A percentile compares a stretch with the other conserved stretches of the same genome.
Evolutionary conservation across 2,113 vertebrate species (phyloP).

Genomic region (Rhegmatorhina hoffmannsi): DNA sequence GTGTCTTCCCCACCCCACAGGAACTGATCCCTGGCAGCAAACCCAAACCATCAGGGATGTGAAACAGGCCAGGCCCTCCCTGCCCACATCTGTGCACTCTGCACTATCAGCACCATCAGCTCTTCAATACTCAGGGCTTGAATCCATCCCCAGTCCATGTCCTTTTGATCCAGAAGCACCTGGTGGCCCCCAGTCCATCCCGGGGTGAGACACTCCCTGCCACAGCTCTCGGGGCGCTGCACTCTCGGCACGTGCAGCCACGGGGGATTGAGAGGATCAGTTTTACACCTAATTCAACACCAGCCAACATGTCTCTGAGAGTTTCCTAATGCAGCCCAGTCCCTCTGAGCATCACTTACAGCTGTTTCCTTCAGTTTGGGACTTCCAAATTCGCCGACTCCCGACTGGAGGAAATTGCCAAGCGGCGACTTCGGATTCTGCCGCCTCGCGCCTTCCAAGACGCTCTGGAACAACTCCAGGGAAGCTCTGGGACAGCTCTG

Average conservation of each 20-base stretch:
- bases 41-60: background rate
- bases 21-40: background rate
- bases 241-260: background rate
- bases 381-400: background rate
- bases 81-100: background rate
- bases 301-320: background rate
- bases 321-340: background rate
- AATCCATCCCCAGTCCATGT: background rate
- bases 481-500: background rate
- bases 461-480: background rate
- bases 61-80: background rate
- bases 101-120: background rate
- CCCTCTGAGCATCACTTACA: background rate
- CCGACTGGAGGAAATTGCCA: background rate
- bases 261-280: background rate
- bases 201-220: background rate
- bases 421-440: background rate
- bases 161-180: background rate
- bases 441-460: background rate
- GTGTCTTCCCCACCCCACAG: background rate
- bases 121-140: background rate
- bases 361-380: background rate
- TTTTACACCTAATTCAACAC: conserved; percentile 37
- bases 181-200: background rate
- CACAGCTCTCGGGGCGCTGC: background rate